Conservation (phyloP, 1,140 invertebrate species). For the Daktulosphaira vitifoliae region DNA sequence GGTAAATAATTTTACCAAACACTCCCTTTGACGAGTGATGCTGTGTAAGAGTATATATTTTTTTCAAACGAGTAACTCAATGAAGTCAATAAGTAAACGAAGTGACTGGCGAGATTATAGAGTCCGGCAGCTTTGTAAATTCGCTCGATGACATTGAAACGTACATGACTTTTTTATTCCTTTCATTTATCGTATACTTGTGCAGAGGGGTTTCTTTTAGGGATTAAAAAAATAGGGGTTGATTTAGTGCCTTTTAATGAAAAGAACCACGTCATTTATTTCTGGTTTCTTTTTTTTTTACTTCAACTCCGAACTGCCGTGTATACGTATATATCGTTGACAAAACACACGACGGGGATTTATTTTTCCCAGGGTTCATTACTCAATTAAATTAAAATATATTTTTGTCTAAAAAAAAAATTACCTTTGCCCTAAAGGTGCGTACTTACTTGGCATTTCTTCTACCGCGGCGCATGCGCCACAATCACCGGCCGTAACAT, state of each 20-base stretch:
- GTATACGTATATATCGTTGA: conserved; percentile 2
- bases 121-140: conserved; percentile 16
- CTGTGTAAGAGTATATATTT: too few species aligned
- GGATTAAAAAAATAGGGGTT: conserved; percentile 26
- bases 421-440: background rate
- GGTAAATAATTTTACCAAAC: too few species aligned
- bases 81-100: too few species aligned
- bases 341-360: conserved; percentile 3
- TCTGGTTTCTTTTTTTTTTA: background rate
- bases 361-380: conserved; percentile 26
- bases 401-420: conserved; percentile 17
- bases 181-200: background rate
- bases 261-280: conserved; percentile 18
- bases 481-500: background rate
- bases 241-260: conserved; percentile 32
- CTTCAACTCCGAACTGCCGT: too few species aligned
- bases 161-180: conserved; percentile 8
- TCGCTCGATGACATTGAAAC: background rate
- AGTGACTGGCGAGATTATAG: background rate
- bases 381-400: conserved; percentile 32
- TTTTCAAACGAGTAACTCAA: too few species aligned
- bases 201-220: conserved; percentile 2
- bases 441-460: background rate
- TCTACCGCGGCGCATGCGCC: conserved; percentile 10
- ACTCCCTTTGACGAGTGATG: too few species aligned